Evolutionary conservation across 2,797 vertebrate species (phyloP).

Genomic region (Enteromius fasciolatus): DNA sequence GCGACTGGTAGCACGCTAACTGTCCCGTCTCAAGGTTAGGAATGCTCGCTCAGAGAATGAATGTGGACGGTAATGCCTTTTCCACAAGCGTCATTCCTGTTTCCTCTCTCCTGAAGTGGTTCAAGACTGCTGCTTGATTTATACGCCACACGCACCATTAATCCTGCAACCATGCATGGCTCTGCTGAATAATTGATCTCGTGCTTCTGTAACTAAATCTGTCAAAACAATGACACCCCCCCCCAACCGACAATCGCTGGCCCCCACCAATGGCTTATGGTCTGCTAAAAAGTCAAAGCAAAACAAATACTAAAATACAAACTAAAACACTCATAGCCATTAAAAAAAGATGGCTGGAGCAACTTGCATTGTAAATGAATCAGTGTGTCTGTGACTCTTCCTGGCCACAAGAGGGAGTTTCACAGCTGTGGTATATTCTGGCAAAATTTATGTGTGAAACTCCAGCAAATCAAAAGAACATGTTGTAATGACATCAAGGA

Average conservation of each 20-base stretch:
- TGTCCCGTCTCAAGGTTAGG: constrained; percentile 76
- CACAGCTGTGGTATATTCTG: constrained; percentile 47
- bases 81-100: constrained; percentile 70
- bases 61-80: constrained; percentile 69
- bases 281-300: constrained; percentile 29
- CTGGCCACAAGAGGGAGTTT: constrained; percentile 24
- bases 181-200: constrained; percentile 82
- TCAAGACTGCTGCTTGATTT: constrained; percentile 76
- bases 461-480: constrained; percentile 39
- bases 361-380: background rate
- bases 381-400: background rate
- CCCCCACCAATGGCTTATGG: constrained; percentile 27
- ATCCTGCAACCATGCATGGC: constrained; percentile 79
- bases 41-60: constrained; percentile 71
- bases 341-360: constrained; percentile 21
- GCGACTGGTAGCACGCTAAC: constrained; percentile 60
- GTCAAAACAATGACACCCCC: constrained; percentile 75
- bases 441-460: constrained; percentile 21
- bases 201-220: constrained; percentile 82
- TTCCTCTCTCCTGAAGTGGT: constrained; percentile 71
- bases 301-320: constrained; percentile 25
- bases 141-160: constrained; percentile 79
- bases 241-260: constrained; percentile 47
- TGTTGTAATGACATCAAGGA: constrained; percentile 10
- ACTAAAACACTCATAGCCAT: constrained; percentile 9